Conservation (phyloP, 2,113 vertebrate species). For the Pseudorhombus dupliciocellatus region DNA sequence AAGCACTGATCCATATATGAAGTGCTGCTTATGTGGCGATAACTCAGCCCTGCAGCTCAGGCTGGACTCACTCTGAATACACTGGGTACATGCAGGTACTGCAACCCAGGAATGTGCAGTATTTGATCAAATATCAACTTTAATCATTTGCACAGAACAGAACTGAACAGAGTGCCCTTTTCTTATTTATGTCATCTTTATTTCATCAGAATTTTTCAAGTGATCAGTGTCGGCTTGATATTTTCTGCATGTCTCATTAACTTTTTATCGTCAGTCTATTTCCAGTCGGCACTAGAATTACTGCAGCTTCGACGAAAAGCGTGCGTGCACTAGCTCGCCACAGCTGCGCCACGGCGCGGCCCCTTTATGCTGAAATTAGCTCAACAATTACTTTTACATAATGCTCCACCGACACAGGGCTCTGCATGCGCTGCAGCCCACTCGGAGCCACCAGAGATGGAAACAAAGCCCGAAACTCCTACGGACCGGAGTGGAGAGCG, state of each 20-base stretch:
- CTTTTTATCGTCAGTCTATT: neutral
- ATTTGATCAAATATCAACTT: too few relatives aligned
- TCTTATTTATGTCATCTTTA: too few relatives aligned
- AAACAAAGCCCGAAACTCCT: constrained; percentile 42
- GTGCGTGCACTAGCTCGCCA: neutral
- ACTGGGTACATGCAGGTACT: neutral
- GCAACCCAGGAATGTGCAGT: too few relatives aligned
- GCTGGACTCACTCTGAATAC: neutral
- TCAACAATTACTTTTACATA: constrained; percentile 64
- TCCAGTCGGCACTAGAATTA: neutral
- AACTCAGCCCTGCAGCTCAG: neutral
- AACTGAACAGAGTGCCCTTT: too few relatives aligned
- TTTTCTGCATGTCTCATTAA: neutral
- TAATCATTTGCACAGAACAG: too few relatives aligned
- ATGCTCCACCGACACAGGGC: constrained; percentile 64
- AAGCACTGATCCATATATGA: constrained; percentile 23
- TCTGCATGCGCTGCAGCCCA: constrained; percentile 46
- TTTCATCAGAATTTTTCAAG: neutral
- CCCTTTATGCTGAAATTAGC: constrained; percentile 55
- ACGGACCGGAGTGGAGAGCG: constrained; percentile 38
- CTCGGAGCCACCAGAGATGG: constrained; percentile 53
- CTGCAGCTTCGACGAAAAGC: constrained; percentile 4
- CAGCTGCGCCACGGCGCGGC: constrained; percentile 12
- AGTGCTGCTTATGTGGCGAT: neutral
- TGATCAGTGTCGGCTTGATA: neutral